Conservation (phyloP, 2,888 invertebrate genomes). For the Drosophila neotestacea region DNA sequence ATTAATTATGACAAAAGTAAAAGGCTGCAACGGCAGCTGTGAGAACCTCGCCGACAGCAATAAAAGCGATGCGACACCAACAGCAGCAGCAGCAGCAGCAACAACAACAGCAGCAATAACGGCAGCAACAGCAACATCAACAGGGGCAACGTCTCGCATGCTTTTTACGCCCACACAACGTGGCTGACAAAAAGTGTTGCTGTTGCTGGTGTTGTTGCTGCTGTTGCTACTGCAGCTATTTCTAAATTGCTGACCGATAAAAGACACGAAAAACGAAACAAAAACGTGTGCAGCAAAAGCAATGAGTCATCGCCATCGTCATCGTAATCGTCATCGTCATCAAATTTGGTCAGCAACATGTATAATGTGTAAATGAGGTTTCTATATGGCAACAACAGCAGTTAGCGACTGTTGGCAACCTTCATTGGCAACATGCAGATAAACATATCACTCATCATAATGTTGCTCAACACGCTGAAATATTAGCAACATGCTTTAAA, state of each 20-base stretch:
- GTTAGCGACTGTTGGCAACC: constrained; percentile 23
- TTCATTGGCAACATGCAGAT: constrained; percentile 26
- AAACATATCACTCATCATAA: neutral
- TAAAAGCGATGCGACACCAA: constrained; percentile 21
- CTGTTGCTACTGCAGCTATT: constrained; percentile 48
- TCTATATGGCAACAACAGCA: neutral
- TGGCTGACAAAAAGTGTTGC: constrained; percentile 28
- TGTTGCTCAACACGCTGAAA: neutral
- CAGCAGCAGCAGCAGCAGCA: constrained; percentile 18
- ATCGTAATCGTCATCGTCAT: constrained; percentile 19
- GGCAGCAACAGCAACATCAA: neutral
- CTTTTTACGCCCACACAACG: constrained; percentile 59
- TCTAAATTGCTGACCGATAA: constrained; percentile 64
- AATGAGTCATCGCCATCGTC: constrained; percentile 54
- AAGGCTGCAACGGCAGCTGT: constrained; percentile 47
- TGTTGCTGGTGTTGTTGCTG: constrained; percentile 9
- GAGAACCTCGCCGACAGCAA: constrained; percentile 36
- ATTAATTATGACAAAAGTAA: constrained; percentile 74
- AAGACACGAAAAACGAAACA: constrained; percentile 32
- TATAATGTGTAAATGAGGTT: neutral
- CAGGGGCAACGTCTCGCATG: constrained; percentile 27
- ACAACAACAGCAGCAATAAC: neutral
- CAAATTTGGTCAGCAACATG: constrained; percentile 24
- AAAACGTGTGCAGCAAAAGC: constrained; percentile 33
- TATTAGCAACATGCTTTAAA: neutral